A percentile compares a stretch with the other conserved stretches of the same genome.
Evolutionary conservation across 2,113 vertebrate genomes (phyloP).

Genomic region (Siniperca knerii): DNA sequence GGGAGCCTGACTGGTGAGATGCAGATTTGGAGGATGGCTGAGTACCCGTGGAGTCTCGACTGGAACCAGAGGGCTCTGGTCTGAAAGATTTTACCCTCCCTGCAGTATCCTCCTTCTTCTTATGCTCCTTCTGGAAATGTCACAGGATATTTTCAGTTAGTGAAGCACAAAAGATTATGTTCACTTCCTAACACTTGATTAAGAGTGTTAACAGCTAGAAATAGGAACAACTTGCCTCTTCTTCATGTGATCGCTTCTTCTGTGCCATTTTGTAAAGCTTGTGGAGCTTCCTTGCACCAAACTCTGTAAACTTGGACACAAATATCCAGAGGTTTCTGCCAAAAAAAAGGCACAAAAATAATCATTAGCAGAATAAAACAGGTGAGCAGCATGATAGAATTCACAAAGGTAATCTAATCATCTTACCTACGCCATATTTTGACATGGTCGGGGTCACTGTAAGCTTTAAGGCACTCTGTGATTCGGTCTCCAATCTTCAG

Average conservation of each 20-base stretch:
- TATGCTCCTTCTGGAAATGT: slow-evolving; percentile 88
- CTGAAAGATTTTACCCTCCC: slow-evolving; percentile 90
- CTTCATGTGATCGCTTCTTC: slow-evolving; percentile 96
- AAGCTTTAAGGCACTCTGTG: slow-evolving; percentile 96
- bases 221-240: slow-evolving; percentile 86
- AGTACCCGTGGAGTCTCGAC: slow-evolving; percentile 89
- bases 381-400: neutral
- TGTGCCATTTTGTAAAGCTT: slow-evolving; percentile 99
- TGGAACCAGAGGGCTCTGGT: slow-evolving; percentile 91
- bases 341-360: slow-evolving; percentile 20
- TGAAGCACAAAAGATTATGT: neutral
- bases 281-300: slow-evolving; percentile 96
- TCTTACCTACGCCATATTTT: slow-evolving; percentile 94
- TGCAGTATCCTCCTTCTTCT: slow-evolving; percentile 90
- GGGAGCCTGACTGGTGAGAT: slow-evolving; percentile 86
- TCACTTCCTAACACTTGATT: neutral
- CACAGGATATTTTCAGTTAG: neutral
- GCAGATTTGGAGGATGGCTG: slow-evolving; percentile 87
- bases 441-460: slow-evolving; percentile 93
- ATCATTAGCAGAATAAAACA: neutral
- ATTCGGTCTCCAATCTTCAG: slow-evolving; percentile 98
- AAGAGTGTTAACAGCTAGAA: neutral
- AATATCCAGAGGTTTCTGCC: slow-evolving; percentile 98
- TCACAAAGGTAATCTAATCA: neutral
- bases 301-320: slow-evolving; percentile 99